A percentile compares a stretch with the other conserved stretches of the same genome.
phyloP scores from a whole-genome alignment of 2,797 vertebrate species.

The Acipenser oxyrinchus region DNA sequence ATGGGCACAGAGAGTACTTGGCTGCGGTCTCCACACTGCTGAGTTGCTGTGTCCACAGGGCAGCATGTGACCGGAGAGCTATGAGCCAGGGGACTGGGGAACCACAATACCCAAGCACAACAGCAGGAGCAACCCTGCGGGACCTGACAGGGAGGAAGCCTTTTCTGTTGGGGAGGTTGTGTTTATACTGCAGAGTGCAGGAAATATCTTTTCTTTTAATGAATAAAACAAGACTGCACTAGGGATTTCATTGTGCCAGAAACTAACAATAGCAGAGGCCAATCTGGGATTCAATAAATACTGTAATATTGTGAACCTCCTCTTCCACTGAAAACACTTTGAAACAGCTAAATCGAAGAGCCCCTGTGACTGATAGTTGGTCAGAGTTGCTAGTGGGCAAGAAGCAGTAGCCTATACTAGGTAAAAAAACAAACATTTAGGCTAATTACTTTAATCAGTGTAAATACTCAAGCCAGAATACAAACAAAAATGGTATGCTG shows the following conservation, averaged over 20 bases:
- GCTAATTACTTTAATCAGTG: no score
- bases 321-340: background rate
- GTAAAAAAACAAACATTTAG: no score
- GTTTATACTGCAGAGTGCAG: background rate
- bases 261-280: conserved; percentile 1
- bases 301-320: background rate
- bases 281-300: background rate
- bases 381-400: no score
- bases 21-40: background rate
- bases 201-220: background rate
- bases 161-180: background rate
- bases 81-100: background rate
- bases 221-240: background rate
- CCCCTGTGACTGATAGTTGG: no score
- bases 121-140: background rate
- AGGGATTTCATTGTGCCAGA: background rate
- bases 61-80: conserved; percentile 4
- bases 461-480: no score
- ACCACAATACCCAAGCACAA: background rate
- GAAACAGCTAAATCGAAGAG: no score
- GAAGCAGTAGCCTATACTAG: no score
- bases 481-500: no score
- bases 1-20: no score
- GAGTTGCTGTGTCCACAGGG: background rate
- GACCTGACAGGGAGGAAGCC: background rate